Percentiles rank a stretch among this genome's conserved stretches.
Evolutionary conservation across 2,797 vertebrate species (phyloP).

Genomic region (Rhinatrema bivittatum): DNA sequence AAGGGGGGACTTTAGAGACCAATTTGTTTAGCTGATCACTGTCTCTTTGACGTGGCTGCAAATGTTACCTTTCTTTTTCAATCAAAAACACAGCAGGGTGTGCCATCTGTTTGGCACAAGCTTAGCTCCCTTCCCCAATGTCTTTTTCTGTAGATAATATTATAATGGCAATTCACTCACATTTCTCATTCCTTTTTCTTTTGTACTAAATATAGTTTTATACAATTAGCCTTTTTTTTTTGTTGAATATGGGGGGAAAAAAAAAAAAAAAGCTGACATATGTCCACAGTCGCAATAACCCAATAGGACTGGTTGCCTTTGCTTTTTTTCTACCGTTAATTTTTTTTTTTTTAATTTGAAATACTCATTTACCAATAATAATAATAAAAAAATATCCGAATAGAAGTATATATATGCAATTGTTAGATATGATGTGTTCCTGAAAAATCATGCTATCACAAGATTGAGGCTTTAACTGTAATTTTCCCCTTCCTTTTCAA

Average conservation of each 20-base stretch:
- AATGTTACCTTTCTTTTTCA: constrained; percentile 90
- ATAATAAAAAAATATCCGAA: too few species aligned
- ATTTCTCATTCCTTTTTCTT: constrained; percentile 55
- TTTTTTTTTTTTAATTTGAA: constrained; percentile 52
- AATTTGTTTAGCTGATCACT: constrained; percentile 86
- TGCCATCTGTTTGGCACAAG: constrained; percentile 88
- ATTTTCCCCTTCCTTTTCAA: too few species aligned
- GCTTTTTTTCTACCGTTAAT: constrained; percentile 28
- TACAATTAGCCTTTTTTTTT: constrained; percentile 29
- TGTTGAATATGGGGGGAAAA: constrained; percentile 19
- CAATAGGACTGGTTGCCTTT: constrained; percentile 31
- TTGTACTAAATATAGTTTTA: constrained; percentile 53
- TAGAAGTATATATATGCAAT: too few species aligned
- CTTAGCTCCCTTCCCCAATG: constrained; percentile 63
- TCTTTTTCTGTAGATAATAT: constrained; percentile 70
- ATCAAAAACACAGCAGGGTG: constrained; percentile 85
- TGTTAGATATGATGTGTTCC: too few species aligned
- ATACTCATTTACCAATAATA: constrained; percentile 49
- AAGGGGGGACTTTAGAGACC: constrained; percentile 78
- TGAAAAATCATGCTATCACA: too few species aligned
- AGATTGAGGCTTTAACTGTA: too few species aligned
- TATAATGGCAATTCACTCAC: constrained; percentile 68
- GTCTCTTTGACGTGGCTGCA: constrained; percentile 86
- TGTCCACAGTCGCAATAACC: constrained; percentile 5
- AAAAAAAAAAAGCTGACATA: constrained; percentile 10